Evolutionary conservation across 2,113 vertebrate genomes (phyloP), one percentile per base, ranked within the genome.

Genomic region (Bucco capensis): DNA sequence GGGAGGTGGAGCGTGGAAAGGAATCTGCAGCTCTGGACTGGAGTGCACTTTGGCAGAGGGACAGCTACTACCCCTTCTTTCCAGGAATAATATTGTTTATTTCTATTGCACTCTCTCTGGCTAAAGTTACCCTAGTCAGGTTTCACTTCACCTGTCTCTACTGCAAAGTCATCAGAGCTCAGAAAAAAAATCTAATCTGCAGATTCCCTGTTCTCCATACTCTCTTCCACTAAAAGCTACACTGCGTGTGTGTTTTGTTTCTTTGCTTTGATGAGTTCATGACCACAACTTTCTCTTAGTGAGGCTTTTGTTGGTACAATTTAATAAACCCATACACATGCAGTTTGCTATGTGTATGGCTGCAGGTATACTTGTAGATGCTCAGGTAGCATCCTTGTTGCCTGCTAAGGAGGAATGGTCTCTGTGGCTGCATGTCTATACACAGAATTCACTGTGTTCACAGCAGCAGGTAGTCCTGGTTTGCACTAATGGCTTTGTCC

Each of bases 11-110:
- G 90, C 79, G 2, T 50, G 15, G 86, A 47, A 80, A 93, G 65
- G 89, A 93, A 95, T 95, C 95, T 5, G 6, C 83, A 70, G 78
- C 83, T 91, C 89, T 94, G 80, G 81, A 64, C 80, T 60, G 58
- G 38, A 91, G 85, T 88, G 91, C 84, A 37, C 76, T 88, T 93
- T 95, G 94, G 93, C 90, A 96, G 61, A 89, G 50, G 73, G 87
- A 96, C 87, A 92, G 77, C 83, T 88, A 91, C 94, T 94, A 85
- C 67, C 88, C 83, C 93, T 88, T 96, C 90, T 96, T 96, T 95
- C 95, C 95, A 96, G 92, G 91, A 96, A 96, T 96, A 95, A 94
- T 90, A 92, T 21, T 94, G 90, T 94, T 96, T 96, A 95, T 96
- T 96, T 95, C 92, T 93, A 83, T 93, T 86, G 89, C 72, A 33